Percentiles rank a stretch among this genome's conserved stretches.
These are phyloP conservation scores for Agrochola circellaris DNA, from an alignment of 2,888 invertebrate genomes.

Conservation along the genomic window DNA sequence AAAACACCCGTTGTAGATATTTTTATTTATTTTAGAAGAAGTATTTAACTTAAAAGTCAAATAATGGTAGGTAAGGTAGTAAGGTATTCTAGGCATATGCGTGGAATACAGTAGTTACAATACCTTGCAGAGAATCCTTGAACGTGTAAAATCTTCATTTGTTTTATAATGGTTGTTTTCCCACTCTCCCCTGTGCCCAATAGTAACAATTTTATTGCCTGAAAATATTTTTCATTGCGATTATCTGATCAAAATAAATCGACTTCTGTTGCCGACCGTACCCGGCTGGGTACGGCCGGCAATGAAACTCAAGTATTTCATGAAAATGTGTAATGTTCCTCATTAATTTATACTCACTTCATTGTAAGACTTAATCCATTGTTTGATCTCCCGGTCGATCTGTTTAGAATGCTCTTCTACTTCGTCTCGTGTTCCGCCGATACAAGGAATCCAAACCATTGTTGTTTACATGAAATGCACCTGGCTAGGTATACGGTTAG, in stretches of 20 bases:
- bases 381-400: constrained; percentile 89
- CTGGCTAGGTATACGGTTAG: not conserved
- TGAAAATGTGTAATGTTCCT: not conserved
- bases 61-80: too few relatives aligned
- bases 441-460: constrained; percentile 82
- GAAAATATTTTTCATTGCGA: constrained; percentile 47
- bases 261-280: not conserved
- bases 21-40: too few relatives aligned
- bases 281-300: not conserved
- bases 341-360: constrained; percentile 77
- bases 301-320: not conserved
- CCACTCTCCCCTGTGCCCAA: constrained; percentile 95
- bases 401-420: constrained; percentile 85
- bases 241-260: too few relatives aligned
- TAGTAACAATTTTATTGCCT: constrained; percentile 91
- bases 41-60: too few relatives aligned
- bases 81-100: not conserved
- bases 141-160: constrained; percentile 96
- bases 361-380: constrained; percentile 89
- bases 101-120: not conserved
- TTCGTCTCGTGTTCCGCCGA: constrained; percentile 76
- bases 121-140: constrained; percentile 94
- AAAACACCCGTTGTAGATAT: not conserved
- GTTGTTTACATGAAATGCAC: constrained; percentile 17
- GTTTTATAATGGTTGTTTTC: constrained; percentile 96